phyloP scores from a whole-genome alignment of 2,113 vertebrate genomes.

The Apodemus speciosus region DNA sequence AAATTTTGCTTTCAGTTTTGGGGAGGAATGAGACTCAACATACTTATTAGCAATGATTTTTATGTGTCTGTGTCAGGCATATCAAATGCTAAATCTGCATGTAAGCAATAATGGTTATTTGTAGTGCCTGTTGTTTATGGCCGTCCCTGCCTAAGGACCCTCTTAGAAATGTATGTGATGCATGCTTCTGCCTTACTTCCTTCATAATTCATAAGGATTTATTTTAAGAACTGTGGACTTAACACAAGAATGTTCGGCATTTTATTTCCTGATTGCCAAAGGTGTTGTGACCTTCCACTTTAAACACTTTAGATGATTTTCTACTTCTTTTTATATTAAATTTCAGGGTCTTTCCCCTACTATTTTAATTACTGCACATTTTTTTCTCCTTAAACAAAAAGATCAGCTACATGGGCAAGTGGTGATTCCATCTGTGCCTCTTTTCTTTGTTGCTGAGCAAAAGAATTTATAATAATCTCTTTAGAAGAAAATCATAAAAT shows the following conservation, averaged over 20 bases:
- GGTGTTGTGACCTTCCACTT: constrained; percentile 53
- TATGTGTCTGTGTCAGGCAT: constrained; percentile 33
- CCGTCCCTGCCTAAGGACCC: background rate
- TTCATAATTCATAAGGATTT: constrained; percentile 52
- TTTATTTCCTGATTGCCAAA: constrained; percentile 47
- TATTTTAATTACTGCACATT: constrained; percentile 54
- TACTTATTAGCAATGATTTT: background rate
- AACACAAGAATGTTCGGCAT: background rate
- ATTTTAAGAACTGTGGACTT: constrained; percentile 40
- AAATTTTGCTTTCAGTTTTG: constrained; percentile 40
- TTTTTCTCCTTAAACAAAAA: constrained; percentile 63
- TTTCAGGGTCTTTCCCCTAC: background rate
- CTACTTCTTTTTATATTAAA: constrained; percentile 31
- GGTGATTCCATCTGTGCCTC: constrained; percentile 50
- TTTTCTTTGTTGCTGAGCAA: constrained; percentile 65
- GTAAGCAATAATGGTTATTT: constrained; percentile 28
- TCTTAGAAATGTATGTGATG: background rate
- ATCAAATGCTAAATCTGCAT: constrained; percentile 55
- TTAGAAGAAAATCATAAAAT: constrained; percentile 57
- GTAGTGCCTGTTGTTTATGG: constrained; percentile 12
- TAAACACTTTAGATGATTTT: constrained; percentile 13
- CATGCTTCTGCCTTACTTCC: background rate
- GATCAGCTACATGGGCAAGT: background rate
- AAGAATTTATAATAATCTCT: constrained; percentile 63
- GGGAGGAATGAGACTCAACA: background rate